Base-by-base conservation (phyloP, 2,888 invertebrate genomes). In the Epinotia nisella region DNA sequence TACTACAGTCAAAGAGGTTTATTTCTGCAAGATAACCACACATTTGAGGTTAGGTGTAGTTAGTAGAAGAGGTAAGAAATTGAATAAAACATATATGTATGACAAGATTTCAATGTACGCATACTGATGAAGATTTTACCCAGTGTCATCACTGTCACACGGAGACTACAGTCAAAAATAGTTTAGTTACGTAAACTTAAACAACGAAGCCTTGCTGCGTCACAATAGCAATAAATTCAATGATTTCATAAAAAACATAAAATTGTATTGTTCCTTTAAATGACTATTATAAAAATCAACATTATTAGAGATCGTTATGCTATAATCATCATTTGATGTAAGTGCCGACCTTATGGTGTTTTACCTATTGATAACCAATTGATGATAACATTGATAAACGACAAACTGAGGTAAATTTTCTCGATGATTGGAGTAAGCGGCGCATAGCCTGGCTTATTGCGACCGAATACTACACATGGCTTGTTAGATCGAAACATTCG, bases 401-500 rank as follows among this genome's bases (percentile, higher is more conserved):
- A 29, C 7, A 29, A 29, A 29, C 29, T 3, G n/a, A 13, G n/a
- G 5, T 21, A 3, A 19, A 11, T n/a, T 41, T n/a, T 19, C 24
- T 66, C 24, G 11, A 66, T 21, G 55, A 56, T 66, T 39, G 24
- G 66, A 10, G 17, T 66, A 66, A 80, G 78, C 80, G 78, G 80
- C 65, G 80, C 65, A 68, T 72, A 74, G 61, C 62, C 61, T 41
- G 60, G 70, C 74, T 70, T 72, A 58, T 68, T 65, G 68, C 72
- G 59, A 67, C 66, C 74, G 74, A 79, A 78, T 79, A 78, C 72
- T 79, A 79, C 80, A 85, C 80, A 80, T 78, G 77, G 76, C 78
- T 79, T 77, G 81, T 84, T 82, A 82, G 79, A 79, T 80, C 80
- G 76, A 81, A 86, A 85, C 85, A 87, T 86, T 85, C 82, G 84